Conservation (phyloP, 1,140 invertebrate species). For the Conopomorpha cramerella region DNA sequence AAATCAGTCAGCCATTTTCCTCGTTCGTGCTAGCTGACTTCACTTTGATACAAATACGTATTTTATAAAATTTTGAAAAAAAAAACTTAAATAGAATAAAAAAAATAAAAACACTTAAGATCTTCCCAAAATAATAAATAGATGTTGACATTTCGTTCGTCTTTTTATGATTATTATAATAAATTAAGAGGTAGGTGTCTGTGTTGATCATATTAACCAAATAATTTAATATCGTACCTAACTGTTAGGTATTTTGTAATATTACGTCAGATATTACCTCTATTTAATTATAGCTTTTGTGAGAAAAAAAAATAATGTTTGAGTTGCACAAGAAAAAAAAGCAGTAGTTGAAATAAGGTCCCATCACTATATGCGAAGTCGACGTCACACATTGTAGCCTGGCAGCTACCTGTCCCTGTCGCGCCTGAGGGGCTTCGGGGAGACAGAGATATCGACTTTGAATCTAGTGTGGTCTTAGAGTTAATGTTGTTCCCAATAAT, state of each 20-base stretch:
- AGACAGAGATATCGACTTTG: background rate
- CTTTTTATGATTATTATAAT: slow-evolving; percentile 46
- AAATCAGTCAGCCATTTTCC: slow-evolving; percentile 44
- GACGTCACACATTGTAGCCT: slow-evolving; percentile 18
- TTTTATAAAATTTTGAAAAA: slow-evolving; percentile 48
- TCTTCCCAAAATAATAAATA: slow-evolving; percentile 48
- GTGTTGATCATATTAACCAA: slow-evolving; percentile 50
- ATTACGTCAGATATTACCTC: slow-evolving; percentile 56
- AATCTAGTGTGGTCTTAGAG: slow-evolving; percentile 44
- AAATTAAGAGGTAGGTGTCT: slow-evolving; percentile 51
- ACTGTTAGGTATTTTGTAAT: slow-evolving; percentile 53
- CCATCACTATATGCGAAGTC: no score
- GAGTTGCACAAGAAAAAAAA: slow-evolving; percentile 54
- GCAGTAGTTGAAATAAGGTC: slow-evolving; percentile 37
- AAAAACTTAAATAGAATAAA: slow-evolving; percentile 21
- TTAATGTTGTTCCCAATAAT: slow-evolving; percentile 57
- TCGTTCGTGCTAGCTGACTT: slow-evolving; percentile 43
- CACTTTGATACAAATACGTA: slow-evolving; percentile 56
- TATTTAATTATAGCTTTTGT: slow-evolving; percentile 55
- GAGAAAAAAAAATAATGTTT: slow-evolving; percentile 41
- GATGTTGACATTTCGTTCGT: slow-evolving; percentile 45
- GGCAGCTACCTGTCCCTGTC: background rate
- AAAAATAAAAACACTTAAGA: slow-evolving; percentile 37
- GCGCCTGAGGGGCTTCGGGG: background rate
- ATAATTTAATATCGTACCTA: slow-evolving; percentile 52